phyloP scores from a whole-genome alignment of 2,888 invertebrate species.

The Chouioia cunea region DNA sequence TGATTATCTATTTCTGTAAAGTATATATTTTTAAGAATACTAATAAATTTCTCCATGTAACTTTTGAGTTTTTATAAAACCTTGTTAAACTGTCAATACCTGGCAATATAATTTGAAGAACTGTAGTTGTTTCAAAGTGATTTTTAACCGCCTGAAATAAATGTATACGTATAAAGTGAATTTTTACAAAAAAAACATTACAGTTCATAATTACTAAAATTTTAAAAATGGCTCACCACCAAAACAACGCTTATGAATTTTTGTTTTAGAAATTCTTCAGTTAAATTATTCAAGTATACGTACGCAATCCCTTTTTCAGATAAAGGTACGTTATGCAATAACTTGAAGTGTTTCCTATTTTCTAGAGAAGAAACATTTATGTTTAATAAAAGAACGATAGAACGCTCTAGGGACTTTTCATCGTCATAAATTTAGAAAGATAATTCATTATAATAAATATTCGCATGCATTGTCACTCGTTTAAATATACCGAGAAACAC shows the following conservation, averaged over 20 bases:
- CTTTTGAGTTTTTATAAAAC: no score
- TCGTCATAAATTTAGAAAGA: neutral
- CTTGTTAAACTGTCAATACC: neutral
- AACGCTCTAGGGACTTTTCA: neutral
- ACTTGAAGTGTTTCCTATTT: slow-evolving; percentile 21
- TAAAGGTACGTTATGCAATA: neutral
- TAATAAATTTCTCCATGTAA: no score
- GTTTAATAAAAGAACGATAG: neutral
- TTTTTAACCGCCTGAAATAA: slow-evolving; percentile 15
- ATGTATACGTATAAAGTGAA: no score
- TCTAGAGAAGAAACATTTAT: slow-evolving; percentile 16
- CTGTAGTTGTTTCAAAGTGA: neutral
- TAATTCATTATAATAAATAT: neutral
- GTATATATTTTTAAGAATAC: no score
- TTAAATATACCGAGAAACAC: no score
- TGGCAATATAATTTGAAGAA: slow-evolving; percentile 4
- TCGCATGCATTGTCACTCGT: slow-evolving; percentile 41
- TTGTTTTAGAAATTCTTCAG: slow-evolving; percentile 1
- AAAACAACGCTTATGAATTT: neutral
- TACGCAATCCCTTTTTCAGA: neutral
- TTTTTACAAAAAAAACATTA: neutral
- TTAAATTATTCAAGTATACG: neutral
- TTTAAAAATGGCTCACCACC: no score
- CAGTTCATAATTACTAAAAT: no score
- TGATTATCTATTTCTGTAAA: no score